phyloP scores from a whole-genome alignment of 2,113 vertebrate genomes.

The Antechinus stuartii region DNA sequence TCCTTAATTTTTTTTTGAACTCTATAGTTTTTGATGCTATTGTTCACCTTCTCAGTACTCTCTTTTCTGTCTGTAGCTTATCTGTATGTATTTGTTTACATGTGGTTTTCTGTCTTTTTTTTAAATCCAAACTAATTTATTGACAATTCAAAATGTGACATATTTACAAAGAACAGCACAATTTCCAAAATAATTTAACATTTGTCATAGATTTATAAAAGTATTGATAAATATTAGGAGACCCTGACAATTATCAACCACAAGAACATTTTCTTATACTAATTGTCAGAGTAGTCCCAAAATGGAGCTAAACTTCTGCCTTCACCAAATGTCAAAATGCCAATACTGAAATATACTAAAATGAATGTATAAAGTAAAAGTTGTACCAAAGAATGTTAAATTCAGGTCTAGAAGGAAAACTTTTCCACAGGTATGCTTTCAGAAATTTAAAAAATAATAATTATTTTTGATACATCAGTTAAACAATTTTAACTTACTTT shows the following conservation, averaged over 20 bases:
- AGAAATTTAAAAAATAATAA: conserved; percentile 75
- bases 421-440: conserved; percentile 69
- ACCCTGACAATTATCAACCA: conserved; percentile 83
- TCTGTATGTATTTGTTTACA: too few relatives aligned
- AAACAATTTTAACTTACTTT: conserved; percentile 72
- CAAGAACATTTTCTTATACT: conserved; percentile 82
- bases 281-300: conserved; percentile 75
- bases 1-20: too few relatives aligned
- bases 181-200: conserved; percentile 89
- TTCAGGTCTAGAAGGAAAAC: conserved; percentile 68
- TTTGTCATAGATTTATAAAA: conserved; percentile 87
- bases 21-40: too few relatives aligned
- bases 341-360: conserved; percentile 81
- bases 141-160: conserved; percentile 83
- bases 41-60: too few relatives aligned
- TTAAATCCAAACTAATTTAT: conserved; percentile 82
- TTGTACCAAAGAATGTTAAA: conserved; percentile 80
- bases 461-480: conserved; percentile 63
- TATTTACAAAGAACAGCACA: conserved; percentile 85
- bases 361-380: conserved; percentile 80
- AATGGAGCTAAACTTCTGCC: conserved; percentile 81
- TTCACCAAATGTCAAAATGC: conserved; percentile 77
- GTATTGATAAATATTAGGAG: conserved; percentile 86
- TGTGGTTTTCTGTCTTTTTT: too few relatives aligned
- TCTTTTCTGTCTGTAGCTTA: too few relatives aligned